phyloP scores from a whole-genome alignment of 2,113 vertebrate species.

The Daphoenositta chrysoptera region DNA sequence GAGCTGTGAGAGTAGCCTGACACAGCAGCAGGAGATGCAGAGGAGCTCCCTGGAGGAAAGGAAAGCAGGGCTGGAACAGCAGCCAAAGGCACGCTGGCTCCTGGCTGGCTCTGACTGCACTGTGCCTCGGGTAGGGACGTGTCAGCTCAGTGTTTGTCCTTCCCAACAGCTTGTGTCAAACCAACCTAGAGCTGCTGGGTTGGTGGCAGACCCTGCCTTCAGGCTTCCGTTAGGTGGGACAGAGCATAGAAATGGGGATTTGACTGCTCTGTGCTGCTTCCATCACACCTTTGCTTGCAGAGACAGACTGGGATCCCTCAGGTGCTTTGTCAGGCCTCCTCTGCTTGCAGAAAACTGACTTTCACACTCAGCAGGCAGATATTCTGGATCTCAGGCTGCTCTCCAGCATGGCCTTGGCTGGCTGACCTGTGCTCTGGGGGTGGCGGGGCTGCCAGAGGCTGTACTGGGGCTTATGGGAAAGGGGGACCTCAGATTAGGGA shows the following conservation, averaged over 20 bases:
- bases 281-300: neutral
- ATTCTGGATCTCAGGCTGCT: neutral
- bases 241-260: neutral
- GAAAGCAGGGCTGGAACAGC: neutral
- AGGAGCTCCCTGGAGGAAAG: neutral
- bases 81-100: neutral
- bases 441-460: neutral
- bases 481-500: neutral
- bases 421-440: neutral
- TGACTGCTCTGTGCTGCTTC: neutral
- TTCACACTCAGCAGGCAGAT: accelerated
- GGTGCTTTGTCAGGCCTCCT: neutral
- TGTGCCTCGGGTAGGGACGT: neutral
- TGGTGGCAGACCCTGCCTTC: neutral
- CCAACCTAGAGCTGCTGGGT: neutral
- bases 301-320: neutral
- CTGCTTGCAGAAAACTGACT: neutral
- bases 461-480: accelerated
- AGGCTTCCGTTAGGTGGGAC: neutral
- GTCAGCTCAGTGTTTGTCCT: neutral
- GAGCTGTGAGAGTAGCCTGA: too few relatives aligned
- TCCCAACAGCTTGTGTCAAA: neutral
- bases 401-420: accelerated
- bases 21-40: neutral
- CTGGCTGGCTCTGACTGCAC: neutral